phyloP scores from a whole-genome alignment of 1,140 invertebrate genomes.

The Sycobia sp. region DNA sequence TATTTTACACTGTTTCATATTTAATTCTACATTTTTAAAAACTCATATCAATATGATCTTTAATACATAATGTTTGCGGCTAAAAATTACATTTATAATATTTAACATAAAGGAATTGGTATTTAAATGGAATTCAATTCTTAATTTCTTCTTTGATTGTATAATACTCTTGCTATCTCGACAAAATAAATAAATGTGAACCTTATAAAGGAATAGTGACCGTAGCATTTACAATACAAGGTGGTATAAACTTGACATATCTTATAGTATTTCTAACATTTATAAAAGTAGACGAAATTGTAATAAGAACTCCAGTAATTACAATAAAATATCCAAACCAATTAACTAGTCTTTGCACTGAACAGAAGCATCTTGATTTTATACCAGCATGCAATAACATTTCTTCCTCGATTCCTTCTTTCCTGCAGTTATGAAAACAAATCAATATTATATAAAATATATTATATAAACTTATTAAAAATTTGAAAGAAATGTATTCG shows the following conservation, averaged over 20 bases:
- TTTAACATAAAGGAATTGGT: too few relatives aligned
- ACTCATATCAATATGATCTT: too few relatives aligned
- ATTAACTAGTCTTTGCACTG: constrained; percentile 42
- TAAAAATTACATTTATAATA: too few relatives aligned
- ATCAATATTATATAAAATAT: not conserved
- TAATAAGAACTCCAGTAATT: constrained; percentile 64
- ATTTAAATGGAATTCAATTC: too few relatives aligned
- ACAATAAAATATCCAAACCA: constrained; percentile 61
- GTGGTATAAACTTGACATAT: constrained; percentile 67
- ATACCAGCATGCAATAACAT: not conserved
- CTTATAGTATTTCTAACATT: constrained; percentile 66
- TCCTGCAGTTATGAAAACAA: not conserved
- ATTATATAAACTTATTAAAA: not conserved
- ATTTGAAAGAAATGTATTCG: not conserved
- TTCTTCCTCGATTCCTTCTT: not conserved
- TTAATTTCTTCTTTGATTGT: too few relatives aligned
- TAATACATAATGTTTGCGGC: too few relatives aligned
- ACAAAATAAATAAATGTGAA: not conserved
- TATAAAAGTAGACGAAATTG: constrained; percentile 66
- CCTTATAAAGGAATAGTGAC: constrained; percentile 1
- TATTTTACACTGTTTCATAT: too few relatives aligned
- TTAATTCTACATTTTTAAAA: too few relatives aligned
- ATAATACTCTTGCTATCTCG: too few relatives aligned
- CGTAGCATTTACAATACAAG: constrained; percentile 67
- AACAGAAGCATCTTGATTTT: constrained; percentile 11